phyloP scores from a whole-genome alignment of 2,888 invertebrate genomes.

The Gisinianus flammeolus region DNA sequence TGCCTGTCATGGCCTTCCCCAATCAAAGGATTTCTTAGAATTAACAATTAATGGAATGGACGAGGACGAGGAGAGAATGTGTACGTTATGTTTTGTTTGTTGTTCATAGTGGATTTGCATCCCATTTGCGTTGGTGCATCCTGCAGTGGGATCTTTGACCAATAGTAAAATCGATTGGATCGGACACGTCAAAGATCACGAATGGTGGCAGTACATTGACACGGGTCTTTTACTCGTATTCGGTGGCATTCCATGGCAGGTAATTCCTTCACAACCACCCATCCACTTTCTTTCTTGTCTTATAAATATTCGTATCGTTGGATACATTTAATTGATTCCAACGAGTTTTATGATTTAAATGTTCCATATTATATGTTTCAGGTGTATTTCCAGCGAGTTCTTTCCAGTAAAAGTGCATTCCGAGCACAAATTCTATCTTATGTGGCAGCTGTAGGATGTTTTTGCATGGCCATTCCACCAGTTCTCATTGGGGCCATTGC shows the following conservation, averaged over 20 bases:
- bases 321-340: neutral
- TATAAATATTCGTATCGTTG: too few species aligned
- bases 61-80: too few species aligned
- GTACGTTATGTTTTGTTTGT: too few species aligned
- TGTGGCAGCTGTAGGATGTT: constrained; percentile 70
- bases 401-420: constrained; percentile 70
- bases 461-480: constrained; percentile 71
- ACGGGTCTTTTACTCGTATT: constrained; percentile 68
- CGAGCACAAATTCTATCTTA: constrained; percentile 71
- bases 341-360: neutral
- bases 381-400: constrained; percentile 74
- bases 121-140: constrained; percentile 69
- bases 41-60: too few species aligned
- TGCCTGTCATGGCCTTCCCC: too few species aligned
- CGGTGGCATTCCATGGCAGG: constrained; percentile 75
- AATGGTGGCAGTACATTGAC: constrained; percentile 67
- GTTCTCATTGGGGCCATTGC: constrained; percentile 72
- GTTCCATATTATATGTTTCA: constrained; percentile 49
- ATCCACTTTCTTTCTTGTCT: constrained; percentile 16
- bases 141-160: constrained; percentile 65
- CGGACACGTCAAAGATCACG: constrained; percentile 64
- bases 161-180: constrained; percentile 65
- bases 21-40: too few species aligned
- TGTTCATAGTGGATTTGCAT: constrained; percentile 68
- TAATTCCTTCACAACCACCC: too few species aligned